These are phyloP conservation scores for Nomada hirtipes DNA, from an alignment of 2,888 invertebrate species.

Conservation along the genomic window DNA sequence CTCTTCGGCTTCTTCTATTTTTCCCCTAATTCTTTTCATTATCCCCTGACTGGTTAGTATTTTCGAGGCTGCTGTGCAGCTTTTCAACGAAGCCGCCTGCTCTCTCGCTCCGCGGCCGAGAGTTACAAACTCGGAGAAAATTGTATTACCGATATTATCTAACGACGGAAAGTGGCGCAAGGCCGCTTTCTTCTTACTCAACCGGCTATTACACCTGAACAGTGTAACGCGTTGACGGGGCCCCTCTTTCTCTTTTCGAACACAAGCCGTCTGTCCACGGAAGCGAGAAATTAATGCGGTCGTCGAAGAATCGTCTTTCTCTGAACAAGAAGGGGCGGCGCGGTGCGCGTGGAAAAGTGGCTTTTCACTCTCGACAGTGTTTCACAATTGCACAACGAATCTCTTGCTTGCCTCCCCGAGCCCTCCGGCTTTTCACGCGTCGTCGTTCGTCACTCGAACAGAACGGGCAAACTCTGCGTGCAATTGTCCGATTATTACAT, in stretches of 20 bases:
- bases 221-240: slow-evolving; percentile 55
- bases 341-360: slow-evolving; percentile 63
- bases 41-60: too few species aligned
- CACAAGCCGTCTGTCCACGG: slow-evolving; percentile 53
- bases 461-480: not conserved
- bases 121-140: slow-evolving; percentile 68
- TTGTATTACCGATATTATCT: slow-evolving; percentile 81
- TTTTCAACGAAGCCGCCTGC: not conserved
- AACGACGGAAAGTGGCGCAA: slow-evolving; percentile 82
- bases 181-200: slow-evolving; percentile 82
- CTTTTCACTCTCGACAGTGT: slow-evolving; percentile 61
- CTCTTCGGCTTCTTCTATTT: too few species aligned
- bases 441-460: not conserved
- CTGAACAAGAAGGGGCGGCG: slow-evolving; percentile 13
- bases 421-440: not conserved
- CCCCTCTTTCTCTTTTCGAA: slow-evolving; percentile 69
- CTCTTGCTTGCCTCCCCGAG: too few species aligned
- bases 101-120: slow-evolving; percentile 1
- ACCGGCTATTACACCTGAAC: slow-evolving; percentile 77
- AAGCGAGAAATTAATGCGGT: slow-evolving; percentile 71
- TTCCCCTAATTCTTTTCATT: too few species aligned
- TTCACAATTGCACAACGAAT: slow-evolving; percentile 1
- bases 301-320: slow-evolving; percentile 59
- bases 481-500: not conserved
- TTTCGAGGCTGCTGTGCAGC: not conserved